phyloP scores from a whole-genome alignment of 2,113 vertebrate genomes.

The Cebidichthys violaceus region DNA sequence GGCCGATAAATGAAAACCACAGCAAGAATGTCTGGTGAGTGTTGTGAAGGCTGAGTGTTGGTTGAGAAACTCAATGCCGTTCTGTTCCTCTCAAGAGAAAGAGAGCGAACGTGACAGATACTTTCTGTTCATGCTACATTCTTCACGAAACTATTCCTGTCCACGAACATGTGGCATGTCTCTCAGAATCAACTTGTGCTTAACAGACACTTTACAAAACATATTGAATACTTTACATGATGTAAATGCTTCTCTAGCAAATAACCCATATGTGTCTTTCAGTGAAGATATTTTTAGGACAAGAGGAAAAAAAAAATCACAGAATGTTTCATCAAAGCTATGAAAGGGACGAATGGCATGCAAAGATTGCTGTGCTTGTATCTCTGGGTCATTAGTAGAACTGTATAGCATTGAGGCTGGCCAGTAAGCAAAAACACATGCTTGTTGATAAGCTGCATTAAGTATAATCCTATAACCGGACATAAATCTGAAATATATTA shows the following conservation, averaged over 20 bases:
- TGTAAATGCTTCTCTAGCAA: not conserved
- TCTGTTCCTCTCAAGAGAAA: slow-evolving; percentile 1
- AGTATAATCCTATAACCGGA: not conserved
- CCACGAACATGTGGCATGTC: not conserved
- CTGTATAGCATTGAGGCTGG: not conserved
- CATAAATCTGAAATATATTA: not conserved
- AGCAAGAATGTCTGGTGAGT: slow-evolving; percentile 44
- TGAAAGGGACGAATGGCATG: not conserved
- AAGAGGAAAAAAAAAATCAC: not conserved
- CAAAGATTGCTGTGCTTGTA: not conserved
- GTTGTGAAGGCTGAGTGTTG: slow-evolving; percentile 32
- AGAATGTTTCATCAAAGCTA: not conserved
- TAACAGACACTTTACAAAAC: not conserved
- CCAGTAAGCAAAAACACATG: not conserved
- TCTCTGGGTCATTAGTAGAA: not conserved
- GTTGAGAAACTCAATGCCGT: slow-evolving; percentile 8
- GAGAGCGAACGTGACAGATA: slow-evolving; percentile 31
- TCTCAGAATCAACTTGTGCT: slow-evolving; percentile 14
- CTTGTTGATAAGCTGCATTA: not conserved
- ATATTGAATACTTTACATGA: not conserved
- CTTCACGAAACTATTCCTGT: slow-evolving; percentile 9
- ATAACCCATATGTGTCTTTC: not conserved
- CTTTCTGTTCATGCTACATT: slow-evolving; percentile 18
- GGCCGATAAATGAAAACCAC: slow-evolving; percentile 49
- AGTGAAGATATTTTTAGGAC: not conserved